These are phyloP conservation scores for Tiliacea aurago DNA, from an alignment of 2,888 invertebrate species.

Conservation along the genomic window DNA sequence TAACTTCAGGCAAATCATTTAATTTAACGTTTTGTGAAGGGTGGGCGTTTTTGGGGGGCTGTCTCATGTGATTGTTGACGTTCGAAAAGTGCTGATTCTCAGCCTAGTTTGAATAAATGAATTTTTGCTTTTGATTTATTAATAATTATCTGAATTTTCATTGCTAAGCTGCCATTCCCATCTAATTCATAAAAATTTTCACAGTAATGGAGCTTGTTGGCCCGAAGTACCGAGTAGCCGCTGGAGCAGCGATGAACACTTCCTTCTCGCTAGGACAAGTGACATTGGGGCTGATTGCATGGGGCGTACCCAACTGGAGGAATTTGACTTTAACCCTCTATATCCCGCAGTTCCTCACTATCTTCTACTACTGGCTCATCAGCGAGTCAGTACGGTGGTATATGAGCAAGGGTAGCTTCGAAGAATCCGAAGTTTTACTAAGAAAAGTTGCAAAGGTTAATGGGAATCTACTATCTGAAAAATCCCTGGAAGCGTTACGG, in stretches of 20 bases:
- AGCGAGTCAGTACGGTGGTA: conserved; percentile 95
- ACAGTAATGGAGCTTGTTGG: conserved; percentile 94
- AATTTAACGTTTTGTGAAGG: no score
- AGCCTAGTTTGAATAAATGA: no score
- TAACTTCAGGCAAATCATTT: no score
- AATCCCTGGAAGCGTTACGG: conserved; percentile 75
- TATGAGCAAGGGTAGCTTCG: conserved; percentile 92
- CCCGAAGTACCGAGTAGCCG: conserved; percentile 92
- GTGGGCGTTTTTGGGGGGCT: no score
- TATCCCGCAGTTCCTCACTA: conserved; percentile 91
- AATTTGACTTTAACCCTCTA: conserved; percentile 92
- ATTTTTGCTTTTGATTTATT: no score
- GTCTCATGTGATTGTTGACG: no score
- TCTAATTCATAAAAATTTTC: background rate
- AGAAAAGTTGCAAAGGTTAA: conserved; percentile 91
- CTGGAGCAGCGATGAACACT: conserved; percentile 92
- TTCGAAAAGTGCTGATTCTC: no score
- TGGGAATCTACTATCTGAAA: conserved; percentile 77
- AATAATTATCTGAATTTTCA: background rate
- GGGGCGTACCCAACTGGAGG: conserved; percentile 93
- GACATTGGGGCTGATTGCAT: conserved; percentile 92
- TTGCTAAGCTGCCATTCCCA: background rate
- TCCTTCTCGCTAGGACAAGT: conserved; percentile 93
- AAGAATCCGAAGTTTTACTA: conserved; percentile 91
- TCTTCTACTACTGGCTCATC: conserved; percentile 92